Conservation (phyloP, 2,797 vertebrate genomes). For the Trachurus trachurus region DNA sequence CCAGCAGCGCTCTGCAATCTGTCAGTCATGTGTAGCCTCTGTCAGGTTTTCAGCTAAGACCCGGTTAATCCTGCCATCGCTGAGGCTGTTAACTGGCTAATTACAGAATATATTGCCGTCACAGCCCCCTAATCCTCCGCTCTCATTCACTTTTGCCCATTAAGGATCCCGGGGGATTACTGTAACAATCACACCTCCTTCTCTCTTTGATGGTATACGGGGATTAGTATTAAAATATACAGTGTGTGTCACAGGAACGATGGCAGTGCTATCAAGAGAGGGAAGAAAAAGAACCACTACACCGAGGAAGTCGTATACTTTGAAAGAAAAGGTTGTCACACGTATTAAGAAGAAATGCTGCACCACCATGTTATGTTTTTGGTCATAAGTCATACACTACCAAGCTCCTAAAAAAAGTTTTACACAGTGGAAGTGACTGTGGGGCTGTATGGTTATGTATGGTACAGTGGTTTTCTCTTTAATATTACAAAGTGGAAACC, state of each 20-base stretch:
- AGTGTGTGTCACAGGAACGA: conserved; percentile 55
- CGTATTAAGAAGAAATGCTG: conserved; percentile 31
- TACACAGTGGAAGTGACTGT: neutral
- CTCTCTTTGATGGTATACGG: conserved; percentile 75
- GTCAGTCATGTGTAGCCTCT: conserved; percentile 79
- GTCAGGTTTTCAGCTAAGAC: conserved; percentile 78
- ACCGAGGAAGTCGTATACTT: conserved; percentile 7
- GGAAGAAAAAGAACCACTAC: conserved; percentile 25
- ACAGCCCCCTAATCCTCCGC: conserved; percentile 77
- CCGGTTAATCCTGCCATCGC: conserved; percentile 79
- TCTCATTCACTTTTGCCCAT: conserved; percentile 80
- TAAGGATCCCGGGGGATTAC: conserved; percentile 80
- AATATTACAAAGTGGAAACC: conserved; percentile 13
- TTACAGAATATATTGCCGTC: conserved; percentile 82
- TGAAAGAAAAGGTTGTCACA: conserved; percentile 50
- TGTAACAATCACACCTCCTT: conserved; percentile 80
- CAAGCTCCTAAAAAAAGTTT: conserved; percentile 6
- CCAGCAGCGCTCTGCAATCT: conserved; percentile 54
- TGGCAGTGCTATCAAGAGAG: conserved; percentile 53
- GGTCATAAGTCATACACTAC: neutral
- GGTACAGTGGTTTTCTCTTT: conserved; percentile 4
- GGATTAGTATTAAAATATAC: conserved; percentile 81
- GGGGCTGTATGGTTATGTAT: neutral
- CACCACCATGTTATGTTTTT: conserved; percentile 5
- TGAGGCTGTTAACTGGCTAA: conserved; percentile 81